Conservation (phyloP, 2,888 invertebrate species). For the Drosophila eohydei region DNA sequence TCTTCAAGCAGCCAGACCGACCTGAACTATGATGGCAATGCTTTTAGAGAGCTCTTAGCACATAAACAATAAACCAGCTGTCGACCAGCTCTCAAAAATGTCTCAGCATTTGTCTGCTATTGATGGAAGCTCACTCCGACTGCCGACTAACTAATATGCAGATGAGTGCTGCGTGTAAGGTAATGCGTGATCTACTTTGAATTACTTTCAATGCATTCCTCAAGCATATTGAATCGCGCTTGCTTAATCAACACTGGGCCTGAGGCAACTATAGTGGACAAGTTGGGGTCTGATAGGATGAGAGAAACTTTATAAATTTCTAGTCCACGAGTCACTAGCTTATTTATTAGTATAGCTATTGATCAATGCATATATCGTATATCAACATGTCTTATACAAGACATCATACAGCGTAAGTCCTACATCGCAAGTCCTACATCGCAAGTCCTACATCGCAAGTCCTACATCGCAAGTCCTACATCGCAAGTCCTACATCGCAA, state of each 20-base stretch:
- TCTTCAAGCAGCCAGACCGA: neutral
- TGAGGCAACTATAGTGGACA: too few species aligned
- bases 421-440: too few species aligned
- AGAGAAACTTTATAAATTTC: too few species aligned
- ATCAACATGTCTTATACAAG: too few species aligned
- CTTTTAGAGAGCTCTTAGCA: neutral
- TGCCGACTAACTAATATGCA: neutral
- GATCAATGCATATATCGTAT: too few species aligned
- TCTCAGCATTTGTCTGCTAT: neutral
- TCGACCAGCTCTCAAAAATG: neutral
- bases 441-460: too few species aligned
- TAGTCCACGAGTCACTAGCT: too few species aligned
- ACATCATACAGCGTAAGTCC: too few species aligned
- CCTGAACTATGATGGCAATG: slow-evolving; percentile 5
- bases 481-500: too few species aligned
- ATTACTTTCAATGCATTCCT: neutral
- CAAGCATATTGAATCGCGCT: neutral
- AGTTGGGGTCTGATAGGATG: too few species aligned
- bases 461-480: too few species aligned
- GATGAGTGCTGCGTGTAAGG: neutral
- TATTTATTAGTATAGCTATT: too few species aligned
- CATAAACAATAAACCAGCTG: slow-evolving; percentile 9
- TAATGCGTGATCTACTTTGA: neutral
- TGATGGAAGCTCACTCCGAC: neutral
- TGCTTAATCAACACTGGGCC: neutral